phyloP scores from a whole-genome alignment of 2,797 vertebrate genomes.

The Chaenodraco wilsoni region DNA sequence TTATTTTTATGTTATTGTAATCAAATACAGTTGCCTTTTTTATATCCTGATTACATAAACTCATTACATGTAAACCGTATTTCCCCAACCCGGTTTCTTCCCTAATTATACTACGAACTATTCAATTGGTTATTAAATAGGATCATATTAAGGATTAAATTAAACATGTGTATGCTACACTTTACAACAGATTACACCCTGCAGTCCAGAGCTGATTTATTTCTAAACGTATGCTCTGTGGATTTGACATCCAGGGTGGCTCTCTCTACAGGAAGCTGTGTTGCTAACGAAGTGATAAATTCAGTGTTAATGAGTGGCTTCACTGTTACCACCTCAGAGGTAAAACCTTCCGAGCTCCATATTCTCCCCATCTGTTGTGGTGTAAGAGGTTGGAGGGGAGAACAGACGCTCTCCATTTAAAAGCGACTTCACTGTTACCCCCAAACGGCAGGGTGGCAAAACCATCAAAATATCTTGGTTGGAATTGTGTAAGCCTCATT shows the following conservation, averaged over 20 bases:
- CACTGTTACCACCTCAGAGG: conserved; percentile 98
- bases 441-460: conserved; percentile 91
- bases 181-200: conserved; percentile 35
- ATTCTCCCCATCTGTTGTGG: conserved; percentile 97
- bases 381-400: conserved; percentile 90
- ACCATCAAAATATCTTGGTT: conserved; percentile 85
- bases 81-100: background rate
- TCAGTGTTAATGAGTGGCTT: conserved; percentile 99
- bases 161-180: conserved; percentile 17
- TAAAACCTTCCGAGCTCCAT: conserved; percentile 94
- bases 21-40: too few relatives aligned
- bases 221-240: conserved; percentile 85
- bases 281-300: conserved; percentile 99
- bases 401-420: conserved; percentile 96
- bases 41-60: too few relatives aligned
- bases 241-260: conserved; percentile 89
- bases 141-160: conserved; percentile 6
- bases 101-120: background rate
- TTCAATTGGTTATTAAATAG: background rate
- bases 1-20: too few relatives aligned
- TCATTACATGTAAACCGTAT: too few relatives aligned
- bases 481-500: conserved; percentile 87
- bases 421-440: conserved; percentile 87
- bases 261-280: conserved; percentile 95
- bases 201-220: conserved; percentile 75